Percentiles rank a stretch among this genome's conserved stretches.
These are phyloP conservation scores for Ophion obscuratus DNA, from an alignment of 2,888 invertebrate genomes.

Conservation along the genomic window DNA sequence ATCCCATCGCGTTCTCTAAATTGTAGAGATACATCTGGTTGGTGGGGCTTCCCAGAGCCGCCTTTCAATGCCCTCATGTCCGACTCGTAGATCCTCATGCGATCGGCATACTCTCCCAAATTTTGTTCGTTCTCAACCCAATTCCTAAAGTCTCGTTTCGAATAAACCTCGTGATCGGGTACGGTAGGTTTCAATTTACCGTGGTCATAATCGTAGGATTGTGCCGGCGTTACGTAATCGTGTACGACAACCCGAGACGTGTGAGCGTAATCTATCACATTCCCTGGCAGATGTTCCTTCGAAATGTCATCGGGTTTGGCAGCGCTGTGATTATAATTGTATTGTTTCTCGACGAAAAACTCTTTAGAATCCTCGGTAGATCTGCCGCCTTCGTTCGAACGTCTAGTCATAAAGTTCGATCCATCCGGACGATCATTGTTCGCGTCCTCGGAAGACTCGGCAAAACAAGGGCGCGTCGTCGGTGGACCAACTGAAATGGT, in stretches of 20 bases:
- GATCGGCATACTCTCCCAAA: conserved; percentile 78
- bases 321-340: conserved; percentile 82
- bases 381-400: conserved; percentile 61
- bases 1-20: conserved; percentile 59
- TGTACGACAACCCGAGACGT: conserved; percentile 69
- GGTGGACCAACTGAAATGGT: not conserved
- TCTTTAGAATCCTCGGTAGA: conserved; percentile 69
- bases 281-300: conserved; percentile 75
- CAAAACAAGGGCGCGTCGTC: conserved; percentile 25
- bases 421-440: conserved; percentile 24
- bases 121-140: conserved; percentile 82
- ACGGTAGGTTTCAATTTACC: conserved; percentile 78
- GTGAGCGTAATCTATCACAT: conserved; percentile 81
- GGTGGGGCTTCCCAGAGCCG: conserved; percentile 23
- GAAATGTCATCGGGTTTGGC: conserved; percentile 68
- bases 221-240: conserved; percentile 75
- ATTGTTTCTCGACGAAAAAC: conserved; percentile 80
- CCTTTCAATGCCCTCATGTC: conserved; percentile 62
- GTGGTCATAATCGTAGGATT: conserved; percentile 80
- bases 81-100: conserved; percentile 74
- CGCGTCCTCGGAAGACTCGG: conserved; percentile 17
- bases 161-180: conserved; percentile 74
- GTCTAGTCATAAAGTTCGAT: conserved; percentile 37
- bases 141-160: conserved; percentile 77
- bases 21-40: not conserved